Base-by-base conservation (phyloP, 1,140 invertebrate species). In the Eriocheir sinensis region DNA sequence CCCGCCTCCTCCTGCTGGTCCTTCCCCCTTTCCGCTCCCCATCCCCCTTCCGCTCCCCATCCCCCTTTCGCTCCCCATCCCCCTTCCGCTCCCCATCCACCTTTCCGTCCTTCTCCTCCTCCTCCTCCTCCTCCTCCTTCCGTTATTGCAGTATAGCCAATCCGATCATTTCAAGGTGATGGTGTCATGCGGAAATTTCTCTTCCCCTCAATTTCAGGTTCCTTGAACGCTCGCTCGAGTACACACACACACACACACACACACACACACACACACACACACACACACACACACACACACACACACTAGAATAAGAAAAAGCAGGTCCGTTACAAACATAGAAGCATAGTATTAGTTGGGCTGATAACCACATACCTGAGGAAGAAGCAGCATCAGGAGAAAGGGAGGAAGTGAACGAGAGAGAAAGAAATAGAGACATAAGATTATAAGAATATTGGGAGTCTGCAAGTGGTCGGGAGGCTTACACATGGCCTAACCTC, bases 201-300 rank as follows among this genome's bases (percentile, higher is more conserved):
- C 44, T 48, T 48, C 44, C 15, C 44, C 4, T n/a, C 60, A 72
- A n/a, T n/a, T n/a, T n/a, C n/a, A n/a, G n/a, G n/a, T n/a, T n/a
- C n/a, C n/a, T n/a, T n/a, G n/a, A n/a, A 72, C 60, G n/a, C 60
- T n/a, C 60, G n/a, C 60, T n/a, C 60, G n/a, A 21, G n/a, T n/a
- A 72, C 27, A 72, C 60, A 72, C 60, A 72, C 60, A 72, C 60
- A 72, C 60, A 72, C 60, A 72, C 60, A 72, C 60, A 72, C 60
- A 72, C 60, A 72, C 60, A 72, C 60, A 72, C 60, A 72, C 60
- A 72, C 60, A 72, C 60, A 72, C 60, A 72, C 60, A 72, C 60
- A 72, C 60, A 72, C 60, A 72, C 60, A 9, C 53, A 4, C 27
- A n/a, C n/a, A 21, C 60, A 72, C 21, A 72, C 27, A 72, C 60